Conservation (phyloP, 1,140 invertebrate genomes). For the Theocolax elegans region DNA sequence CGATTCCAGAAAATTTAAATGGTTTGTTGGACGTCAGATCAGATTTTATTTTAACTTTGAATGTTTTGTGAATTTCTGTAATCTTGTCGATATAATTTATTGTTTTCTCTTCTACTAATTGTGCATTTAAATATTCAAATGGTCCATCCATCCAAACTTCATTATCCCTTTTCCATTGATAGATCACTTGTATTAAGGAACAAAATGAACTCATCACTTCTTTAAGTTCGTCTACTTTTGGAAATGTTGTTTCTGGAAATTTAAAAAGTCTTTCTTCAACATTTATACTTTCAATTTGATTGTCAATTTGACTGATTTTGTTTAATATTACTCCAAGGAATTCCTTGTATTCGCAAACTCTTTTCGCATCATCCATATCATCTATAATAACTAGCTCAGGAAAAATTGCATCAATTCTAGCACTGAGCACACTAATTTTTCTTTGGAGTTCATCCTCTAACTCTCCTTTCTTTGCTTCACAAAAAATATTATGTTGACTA, state of each 20-base stretch:
- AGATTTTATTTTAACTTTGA: conserved; percentile 72
- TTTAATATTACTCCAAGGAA: conserved; percentile 71
- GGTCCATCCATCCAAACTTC: conserved; percentile 77
- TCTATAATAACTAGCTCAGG: conserved; percentile 66
- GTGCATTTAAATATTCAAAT: conserved; percentile 72
- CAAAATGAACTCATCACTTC: conserved; percentile 64
- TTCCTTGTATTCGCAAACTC: conserved; percentile 60
- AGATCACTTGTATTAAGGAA: conserved; percentile 62
- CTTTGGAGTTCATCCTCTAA: conserved; percentile 73
- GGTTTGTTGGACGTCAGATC: conserved; percentile 64
- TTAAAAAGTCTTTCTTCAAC: conserved; percentile 78
- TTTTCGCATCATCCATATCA: conserved; percentile 63
- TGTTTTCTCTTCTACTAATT: conserved; percentile 66
- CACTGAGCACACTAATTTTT: conserved; percentile 69
- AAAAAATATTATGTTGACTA: conserved; percentile 65
- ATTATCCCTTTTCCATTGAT: conserved; percentile 74
- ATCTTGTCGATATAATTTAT: conserved; percentile 65
- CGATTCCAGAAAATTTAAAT: conserved; percentile 63
- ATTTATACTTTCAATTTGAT: conserved; percentile 73
- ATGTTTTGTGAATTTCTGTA: conserved; percentile 71
- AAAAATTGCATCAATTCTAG: conserved; percentile 70
- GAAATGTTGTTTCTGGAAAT: conserved; percentile 74
- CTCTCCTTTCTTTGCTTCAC: conserved; percentile 73
- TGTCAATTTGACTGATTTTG: conserved; percentile 68
- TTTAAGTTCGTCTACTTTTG: conserved; percentile 71